These are phyloP conservation scores for Myiopsitta monachus DNA, from an alignment of 2,113 vertebrate genomes.

Conservation along the genomic window DNA sequence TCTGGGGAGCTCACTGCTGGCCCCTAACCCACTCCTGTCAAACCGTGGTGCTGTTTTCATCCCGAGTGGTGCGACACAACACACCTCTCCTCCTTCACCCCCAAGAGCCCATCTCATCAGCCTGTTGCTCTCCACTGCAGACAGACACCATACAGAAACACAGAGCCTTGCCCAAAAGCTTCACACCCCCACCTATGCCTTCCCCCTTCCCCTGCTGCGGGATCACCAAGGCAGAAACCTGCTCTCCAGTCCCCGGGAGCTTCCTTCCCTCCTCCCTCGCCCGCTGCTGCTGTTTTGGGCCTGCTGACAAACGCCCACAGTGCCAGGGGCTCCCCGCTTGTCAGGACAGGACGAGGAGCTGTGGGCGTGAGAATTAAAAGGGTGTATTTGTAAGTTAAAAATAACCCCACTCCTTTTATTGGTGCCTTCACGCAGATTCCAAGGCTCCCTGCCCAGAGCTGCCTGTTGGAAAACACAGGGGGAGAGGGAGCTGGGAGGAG, in stretches of 20 bases:
- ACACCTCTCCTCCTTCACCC: not conserved
- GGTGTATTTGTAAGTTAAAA: slow-evolving; percentile 17
- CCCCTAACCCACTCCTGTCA: not conserved
- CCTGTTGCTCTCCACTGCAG: not conserved
- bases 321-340: slow-evolving; percentile 46
- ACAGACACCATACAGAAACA: not conserved
- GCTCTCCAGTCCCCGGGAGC: not conserved
- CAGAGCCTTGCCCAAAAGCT: not conserved
- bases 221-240: not conserved
- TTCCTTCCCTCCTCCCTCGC: not conserved
- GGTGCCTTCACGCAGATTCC: not conserved
- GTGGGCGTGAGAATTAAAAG: slow-evolving; percentile 12
- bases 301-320: not conserved
- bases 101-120: not conserved
- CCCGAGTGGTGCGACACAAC: fast-evolving
- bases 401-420: not conserved
- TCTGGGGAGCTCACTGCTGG: not conserved
- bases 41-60: not conserved
- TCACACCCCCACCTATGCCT: not conserved
- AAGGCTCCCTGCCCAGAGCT: not conserved
- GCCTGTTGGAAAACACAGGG: not conserved
- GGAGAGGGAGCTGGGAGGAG: not conserved
- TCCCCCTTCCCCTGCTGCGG: not conserved
- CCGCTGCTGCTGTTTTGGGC: not conserved
- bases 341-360: slow-evolving; percentile 36